Percentiles rank a stretch among this genome's conserved stretches.
Evolutionary conservation across 2,113 vertebrate species (phyloP).

Genomic region (Peromyscus polionotus): DNA sequence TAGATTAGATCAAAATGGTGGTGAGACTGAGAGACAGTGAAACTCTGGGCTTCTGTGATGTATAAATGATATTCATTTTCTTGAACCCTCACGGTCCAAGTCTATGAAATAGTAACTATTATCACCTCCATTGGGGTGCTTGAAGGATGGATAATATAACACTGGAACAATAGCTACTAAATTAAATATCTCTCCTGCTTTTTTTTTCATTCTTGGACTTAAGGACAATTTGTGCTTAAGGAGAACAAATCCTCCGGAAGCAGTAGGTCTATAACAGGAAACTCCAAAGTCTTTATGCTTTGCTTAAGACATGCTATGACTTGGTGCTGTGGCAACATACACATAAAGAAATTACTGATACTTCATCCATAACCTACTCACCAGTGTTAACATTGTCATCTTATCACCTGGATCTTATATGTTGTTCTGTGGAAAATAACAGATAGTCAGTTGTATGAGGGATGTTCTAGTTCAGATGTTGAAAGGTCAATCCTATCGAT

Average conservation of each 20-base stretch:
- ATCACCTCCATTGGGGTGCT: rapidly evolving
- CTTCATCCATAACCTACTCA: too few species aligned
- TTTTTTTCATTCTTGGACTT: background rate
- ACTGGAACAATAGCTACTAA: background rate
- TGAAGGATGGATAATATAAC: background rate
- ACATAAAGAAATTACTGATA: background rate
- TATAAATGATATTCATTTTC: background rate
- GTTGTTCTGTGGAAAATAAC: background rate
- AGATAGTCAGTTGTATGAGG: background rate
- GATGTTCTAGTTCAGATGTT: background rate
- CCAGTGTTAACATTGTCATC: too few species aligned
- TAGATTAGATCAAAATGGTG: background rate
- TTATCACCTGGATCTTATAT: background rate
- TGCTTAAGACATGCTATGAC: background rate
- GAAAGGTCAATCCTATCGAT: background rate
- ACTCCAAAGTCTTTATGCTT: background rate
- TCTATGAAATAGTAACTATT: background rate
- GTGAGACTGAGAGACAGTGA: background rate
- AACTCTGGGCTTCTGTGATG: background rate
- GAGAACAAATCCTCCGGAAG: background rate
- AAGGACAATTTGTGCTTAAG: background rate
- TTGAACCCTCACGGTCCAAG: background rate
- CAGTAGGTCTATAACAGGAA: background rate
- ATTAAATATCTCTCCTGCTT: background rate
- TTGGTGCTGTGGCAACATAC: background rate